Evolutionary conservation across 2,797 vertebrate species (phyloP).

Genomic region (Aplochiton taeniatus): DNA sequence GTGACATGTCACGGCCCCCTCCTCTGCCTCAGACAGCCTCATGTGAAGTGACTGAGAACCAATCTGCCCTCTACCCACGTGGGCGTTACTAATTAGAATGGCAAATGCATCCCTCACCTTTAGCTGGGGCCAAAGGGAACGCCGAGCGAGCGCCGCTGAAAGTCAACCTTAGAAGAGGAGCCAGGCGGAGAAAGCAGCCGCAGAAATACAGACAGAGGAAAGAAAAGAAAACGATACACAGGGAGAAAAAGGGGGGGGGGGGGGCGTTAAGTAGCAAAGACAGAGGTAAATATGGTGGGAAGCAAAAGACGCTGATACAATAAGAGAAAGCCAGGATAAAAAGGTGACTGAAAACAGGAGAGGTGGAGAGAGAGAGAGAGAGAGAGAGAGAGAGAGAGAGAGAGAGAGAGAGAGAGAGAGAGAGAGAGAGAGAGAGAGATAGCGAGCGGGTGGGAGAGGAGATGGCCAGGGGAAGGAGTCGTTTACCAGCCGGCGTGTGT

Average conservation of each 20-base stretch:
- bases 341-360: background rate
- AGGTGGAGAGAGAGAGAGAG: background rate
- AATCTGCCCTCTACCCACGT: slow-evolving; percentile 30
- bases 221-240: background rate
- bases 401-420: slow-evolving; percentile 1
- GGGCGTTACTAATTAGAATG: slow-evolving; percentile 41
- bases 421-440: background rate
- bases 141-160: slow-evolving; percentile 16
- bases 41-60: slow-evolving; percentile 37
- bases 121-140: slow-evolving; percentile 12
- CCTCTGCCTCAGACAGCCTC: slow-evolving; percentile 26
- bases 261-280: slow-evolving; percentile 15
- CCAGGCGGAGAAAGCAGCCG: too few species aligned
- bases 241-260: slow-evolving; percentile 13
- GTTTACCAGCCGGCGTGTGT: slow-evolving; percentile 40
- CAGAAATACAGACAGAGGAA: too few species aligned
- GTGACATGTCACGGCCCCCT: slow-evolving; percentile 19
- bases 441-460: background rate
- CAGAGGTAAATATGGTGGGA: slow-evolving; percentile 21
- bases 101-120: slow-evolving; percentile 48
- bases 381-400: background rate
- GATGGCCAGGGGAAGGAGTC: slow-evolving; percentile 38
- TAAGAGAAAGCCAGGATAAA: background rate
- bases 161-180: slow-evolving; percentile 21
- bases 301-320: background rate